Evolutionary conservation across 2,113 vertebrate genomes (phyloP), one percentile per base, ranked within the genome.

Genomic region (Tachycineta bicolor): DNA sequence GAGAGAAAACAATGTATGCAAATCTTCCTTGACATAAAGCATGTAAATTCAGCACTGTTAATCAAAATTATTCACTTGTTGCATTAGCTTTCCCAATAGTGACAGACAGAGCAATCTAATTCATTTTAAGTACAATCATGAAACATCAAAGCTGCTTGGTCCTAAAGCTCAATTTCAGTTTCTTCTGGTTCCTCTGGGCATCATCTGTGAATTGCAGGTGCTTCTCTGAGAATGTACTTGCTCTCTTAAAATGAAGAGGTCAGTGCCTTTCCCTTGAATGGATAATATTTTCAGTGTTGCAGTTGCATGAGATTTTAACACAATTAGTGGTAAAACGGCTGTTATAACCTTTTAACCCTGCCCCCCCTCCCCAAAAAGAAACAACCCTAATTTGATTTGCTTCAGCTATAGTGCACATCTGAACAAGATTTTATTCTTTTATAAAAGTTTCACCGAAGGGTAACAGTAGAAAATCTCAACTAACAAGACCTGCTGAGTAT

Each of bases 11-110:
- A 43, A 92, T 80, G 75, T 53, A 52, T 62, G 59, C 8, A 90
- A 55, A 94, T 79, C 46, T 92, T 73, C 29, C 41, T 68, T 77
- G 62, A 93, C 37, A 69, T n/a, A 87, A 95, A 33, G 37, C 37
- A 94, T 33, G 29, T 44, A 91, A 83, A 95, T 92, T 67, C 68
- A 92, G 47, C 26, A 65, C 33, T 94, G 55, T 46, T 95, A 93
- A 46, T 91, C 89, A 92, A 85, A 97, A 56, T 39, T 37, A 74
- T 46, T 94, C 44, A 65, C 12, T 80, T 77, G 34, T 63, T 75
- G 37, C 53, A 92, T 81, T 43, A 59, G 43, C 56, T 68, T 65
- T 88, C 44, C 33, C 46, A 87, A 41, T 17, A 81, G 55, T 56
- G 39, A 70, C 2, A 89, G 71, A 55, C 26, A 41, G 50, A 68